phyloP scores from a whole-genome alignment of 2,113 vertebrate genomes.

The Bos indicus region DNA sequence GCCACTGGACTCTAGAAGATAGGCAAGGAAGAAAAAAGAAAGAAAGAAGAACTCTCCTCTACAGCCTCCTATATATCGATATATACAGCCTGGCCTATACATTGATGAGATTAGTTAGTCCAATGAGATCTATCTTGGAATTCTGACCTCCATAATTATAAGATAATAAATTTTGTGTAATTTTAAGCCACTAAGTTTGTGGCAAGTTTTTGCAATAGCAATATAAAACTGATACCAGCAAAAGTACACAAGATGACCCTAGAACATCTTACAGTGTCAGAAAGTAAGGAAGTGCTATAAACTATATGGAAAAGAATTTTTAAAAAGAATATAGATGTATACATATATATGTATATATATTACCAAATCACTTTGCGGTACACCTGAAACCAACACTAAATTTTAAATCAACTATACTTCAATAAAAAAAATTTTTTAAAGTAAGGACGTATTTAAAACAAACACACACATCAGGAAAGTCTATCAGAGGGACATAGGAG shows the following conservation, averaged over 20 bases:
- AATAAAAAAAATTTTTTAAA: background rate
- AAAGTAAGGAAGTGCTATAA: background rate
- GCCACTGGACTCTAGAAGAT: background rate
- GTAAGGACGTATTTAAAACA: background rate
- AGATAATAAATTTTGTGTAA: background rate
- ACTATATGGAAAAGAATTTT: background rate
- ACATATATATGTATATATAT: background rate
- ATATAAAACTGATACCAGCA: background rate
- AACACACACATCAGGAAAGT: background rate
- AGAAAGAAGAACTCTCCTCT: background rate
- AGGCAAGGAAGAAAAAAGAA: background rate
- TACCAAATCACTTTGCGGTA: background rate
- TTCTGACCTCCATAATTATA: background rate
- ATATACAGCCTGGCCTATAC: background rate
- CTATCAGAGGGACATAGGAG: background rate
- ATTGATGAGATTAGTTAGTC: background rate
- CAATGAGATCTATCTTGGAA: background rate
- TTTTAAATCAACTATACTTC: background rate
- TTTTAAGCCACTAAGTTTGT: background rate
- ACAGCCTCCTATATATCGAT: background rate
- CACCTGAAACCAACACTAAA: background rate
- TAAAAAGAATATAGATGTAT: background rate
- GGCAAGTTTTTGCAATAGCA: background rate
- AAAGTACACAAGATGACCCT: background rate
- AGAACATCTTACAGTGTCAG: background rate